Evolutionary conservation across 30 jellyfish, hydroid and myxozoan species (phyloP).

Genomic region (Rhopilema esculentum): DNA sequence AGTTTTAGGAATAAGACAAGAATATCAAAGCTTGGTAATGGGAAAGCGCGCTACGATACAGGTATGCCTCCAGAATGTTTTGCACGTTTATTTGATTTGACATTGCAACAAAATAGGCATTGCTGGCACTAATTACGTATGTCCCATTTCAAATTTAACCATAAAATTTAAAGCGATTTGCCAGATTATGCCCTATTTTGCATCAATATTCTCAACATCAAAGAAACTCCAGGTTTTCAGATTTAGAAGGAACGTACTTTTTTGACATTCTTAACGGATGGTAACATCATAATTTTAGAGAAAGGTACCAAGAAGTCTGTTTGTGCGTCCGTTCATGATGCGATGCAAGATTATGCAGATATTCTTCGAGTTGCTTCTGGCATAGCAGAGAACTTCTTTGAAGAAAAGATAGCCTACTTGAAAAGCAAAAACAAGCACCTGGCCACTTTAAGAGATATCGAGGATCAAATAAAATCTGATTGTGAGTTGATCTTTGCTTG

Average conservation of each 20-base stretch:
- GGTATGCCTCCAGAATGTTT: background rate
- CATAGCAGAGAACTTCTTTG: slow-evolving; percentile 83
- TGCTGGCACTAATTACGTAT: background rate
- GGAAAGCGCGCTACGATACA: background rate
- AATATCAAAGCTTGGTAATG: background rate
- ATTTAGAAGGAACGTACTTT: no score
- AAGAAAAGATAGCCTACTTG: slow-evolving; percentile 78
- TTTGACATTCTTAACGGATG: no score
- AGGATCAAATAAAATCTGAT: slow-evolving; percentile 88
- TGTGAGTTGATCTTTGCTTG: slow-evolving; percentile 70
- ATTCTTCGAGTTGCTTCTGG: slow-evolving; percentile 65
- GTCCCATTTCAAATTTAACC: no score
- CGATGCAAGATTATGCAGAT: slow-evolving; percentile 68
- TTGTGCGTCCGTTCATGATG: slow-evolving; percentile 53
- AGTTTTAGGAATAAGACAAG: slow-evolving; percentile 20
- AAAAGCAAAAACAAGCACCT: slow-evolving; percentile 78
- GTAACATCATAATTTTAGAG: background rate
- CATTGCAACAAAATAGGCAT: background rate
- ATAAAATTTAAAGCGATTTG: no score
- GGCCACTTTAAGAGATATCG: slow-evolving; percentile 85
- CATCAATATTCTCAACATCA: no score
- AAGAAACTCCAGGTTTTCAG: no score
- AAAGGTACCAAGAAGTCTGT: slow-evolving; percentile 40
- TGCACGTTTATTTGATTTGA: background rate
- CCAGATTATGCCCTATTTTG: no score